Conservation (phyloP, 2,797 vertebrate genomes). For the Crenuchus spilurus region DNA sequence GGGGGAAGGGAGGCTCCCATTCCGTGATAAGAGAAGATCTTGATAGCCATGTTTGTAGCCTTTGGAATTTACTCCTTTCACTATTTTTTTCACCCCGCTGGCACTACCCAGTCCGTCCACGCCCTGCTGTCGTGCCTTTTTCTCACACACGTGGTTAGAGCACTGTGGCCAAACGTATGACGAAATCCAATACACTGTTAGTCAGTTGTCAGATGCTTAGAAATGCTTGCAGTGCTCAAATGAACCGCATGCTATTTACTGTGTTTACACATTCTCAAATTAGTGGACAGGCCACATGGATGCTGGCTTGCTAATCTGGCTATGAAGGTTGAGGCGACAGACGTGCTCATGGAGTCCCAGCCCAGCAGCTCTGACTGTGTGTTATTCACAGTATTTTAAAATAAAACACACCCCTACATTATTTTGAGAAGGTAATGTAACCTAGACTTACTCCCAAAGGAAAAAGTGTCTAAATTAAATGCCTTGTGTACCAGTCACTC, state of each 20-base stretch:
- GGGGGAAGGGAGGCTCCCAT: conserved; percentile 46
- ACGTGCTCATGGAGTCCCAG: background rate
- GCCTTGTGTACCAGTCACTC: no score
- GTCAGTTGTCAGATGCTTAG: conserved; percentile 2
- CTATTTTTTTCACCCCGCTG: background rate
- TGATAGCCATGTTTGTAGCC: conserved; percentile 56
- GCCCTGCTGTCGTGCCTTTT: background rate
- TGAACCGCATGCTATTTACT: conserved; percentile 24
- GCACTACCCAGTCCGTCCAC: conserved; percentile 27
- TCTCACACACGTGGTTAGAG: background rate
- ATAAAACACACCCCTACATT: background rate
- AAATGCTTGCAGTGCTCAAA: background rate
- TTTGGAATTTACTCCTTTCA: conserved; percentile 57
- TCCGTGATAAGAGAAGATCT: conserved; percentile 55
- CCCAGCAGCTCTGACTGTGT: background rate
- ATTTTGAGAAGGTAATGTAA: background rate
- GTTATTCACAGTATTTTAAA: background rate
- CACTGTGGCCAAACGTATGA: background rate
- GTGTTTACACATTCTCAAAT: conserved; percentile 63
- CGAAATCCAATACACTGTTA: background rate
- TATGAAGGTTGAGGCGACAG: conserved; percentile 57
- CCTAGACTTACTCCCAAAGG: no score
- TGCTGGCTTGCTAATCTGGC: conserved; percentile 61
- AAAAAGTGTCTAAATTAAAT: no score
- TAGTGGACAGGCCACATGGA: conserved; percentile 56